Evolutionary conservation across 2,797 vertebrate genomes (phyloP).

Genomic region (Pteronotus mesoamericanus): DNA sequence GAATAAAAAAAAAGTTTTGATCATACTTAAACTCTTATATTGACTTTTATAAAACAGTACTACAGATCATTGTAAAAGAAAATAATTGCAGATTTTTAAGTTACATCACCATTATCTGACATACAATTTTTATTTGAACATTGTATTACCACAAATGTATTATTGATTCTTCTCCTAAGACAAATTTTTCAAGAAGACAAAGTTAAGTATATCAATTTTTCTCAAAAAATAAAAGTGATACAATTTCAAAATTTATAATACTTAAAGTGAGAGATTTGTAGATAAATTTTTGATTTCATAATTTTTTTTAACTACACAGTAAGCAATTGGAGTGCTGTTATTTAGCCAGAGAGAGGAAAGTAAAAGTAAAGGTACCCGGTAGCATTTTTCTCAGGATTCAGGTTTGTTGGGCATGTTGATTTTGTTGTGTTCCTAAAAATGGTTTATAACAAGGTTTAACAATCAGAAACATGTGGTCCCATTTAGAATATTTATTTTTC

Average conservation of each 20-base stretch:
- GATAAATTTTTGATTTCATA: neutral
- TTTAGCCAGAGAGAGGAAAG: constrained; percentile 21
- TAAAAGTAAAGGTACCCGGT: neutral
- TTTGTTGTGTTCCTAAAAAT: neutral
- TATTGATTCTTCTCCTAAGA: constrained; percentile 57
- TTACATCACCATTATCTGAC: neutral
- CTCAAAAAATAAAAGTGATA: constrained; percentile 30
- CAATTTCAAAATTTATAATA: constrained; percentile 38
- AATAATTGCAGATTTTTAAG: neutral
- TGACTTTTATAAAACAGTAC: neutral
- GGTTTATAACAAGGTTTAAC: neutral
- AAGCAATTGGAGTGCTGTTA: constrained; percentile 48
- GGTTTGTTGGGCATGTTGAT: neutral
- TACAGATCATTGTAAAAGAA: neutral
- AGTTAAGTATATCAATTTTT: constrained; percentile 57
- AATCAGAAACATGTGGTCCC: constrained; percentile 2
- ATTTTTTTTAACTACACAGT: neutral
- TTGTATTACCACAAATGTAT: neutral
- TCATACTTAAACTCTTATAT: neutral
- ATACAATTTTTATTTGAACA: neutral
- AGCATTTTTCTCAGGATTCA: constrained; percentile 3
- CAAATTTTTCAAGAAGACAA: constrained; percentile 41
- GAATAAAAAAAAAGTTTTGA: neutral
- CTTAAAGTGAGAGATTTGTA: constrained; percentile 58
- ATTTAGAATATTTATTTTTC: constrained; percentile 9